These are phyloP conservation scores for Atlantisia rogersi DNA, from an alignment of 2,113 vertebrate species.

Conservation along the genomic window DNA sequence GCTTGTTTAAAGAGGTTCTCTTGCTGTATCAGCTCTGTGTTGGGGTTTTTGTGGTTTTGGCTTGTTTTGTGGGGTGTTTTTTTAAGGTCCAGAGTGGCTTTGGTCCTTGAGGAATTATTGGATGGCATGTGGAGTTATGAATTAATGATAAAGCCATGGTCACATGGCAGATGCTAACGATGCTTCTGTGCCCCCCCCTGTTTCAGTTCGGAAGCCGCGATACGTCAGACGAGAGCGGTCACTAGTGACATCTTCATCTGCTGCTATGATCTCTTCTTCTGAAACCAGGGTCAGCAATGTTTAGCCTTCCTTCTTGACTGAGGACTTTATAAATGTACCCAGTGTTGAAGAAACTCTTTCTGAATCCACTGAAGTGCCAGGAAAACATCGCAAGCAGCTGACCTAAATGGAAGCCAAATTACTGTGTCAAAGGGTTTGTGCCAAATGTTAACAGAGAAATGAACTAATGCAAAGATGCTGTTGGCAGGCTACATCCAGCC, in stretches of 20 bases:
- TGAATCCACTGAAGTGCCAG: conserved; percentile 3
- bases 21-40: not conserved
- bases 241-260: conserved; percentile 14
- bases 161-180: not conserved
- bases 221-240: conserved; percentile 76
- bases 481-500: not conserved
- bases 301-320: not conserved
- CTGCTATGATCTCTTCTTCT: conserved; percentile 22
- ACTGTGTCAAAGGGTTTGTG: not conserved
- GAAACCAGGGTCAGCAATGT: conserved; percentile 79
- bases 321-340: not conserved
- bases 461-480: not conserved
- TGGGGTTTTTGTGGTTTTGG: not conserved
- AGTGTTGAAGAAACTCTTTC: not conserved
- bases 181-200: not conserved
- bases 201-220: conserved; percentile 79
- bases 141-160: not conserved
- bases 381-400: not conserved
- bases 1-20: not conserved
- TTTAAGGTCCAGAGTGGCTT: not conserved
- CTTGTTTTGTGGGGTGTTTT: not conserved
- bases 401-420: not conserved
- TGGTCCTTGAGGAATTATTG: not conserved
- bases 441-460: not conserved
- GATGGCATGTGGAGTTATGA: not conserved